A percentile compares a stretch with the other conserved stretches of the same genome.
These are phyloP conservation scores for Eumeta japonica DNA, from an alignment of 1,140 invertebrate species.

Conservation along the genomic window DNA sequence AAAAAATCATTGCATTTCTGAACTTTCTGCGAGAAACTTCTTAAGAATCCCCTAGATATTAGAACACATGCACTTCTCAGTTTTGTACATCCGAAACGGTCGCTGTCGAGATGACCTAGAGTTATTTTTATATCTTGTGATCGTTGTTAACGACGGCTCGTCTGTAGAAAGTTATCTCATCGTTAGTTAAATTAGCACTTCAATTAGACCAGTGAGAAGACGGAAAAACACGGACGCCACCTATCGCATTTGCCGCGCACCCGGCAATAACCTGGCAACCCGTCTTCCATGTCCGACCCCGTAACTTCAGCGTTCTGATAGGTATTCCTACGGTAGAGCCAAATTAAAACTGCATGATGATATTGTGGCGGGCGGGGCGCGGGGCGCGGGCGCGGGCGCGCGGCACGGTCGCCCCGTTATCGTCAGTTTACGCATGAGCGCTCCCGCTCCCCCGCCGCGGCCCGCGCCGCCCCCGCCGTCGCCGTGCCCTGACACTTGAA, in stretches of 20 bases:
- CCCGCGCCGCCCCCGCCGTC: slow-evolving; percentile 14
- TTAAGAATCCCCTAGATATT: no score
- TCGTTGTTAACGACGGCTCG: no score
- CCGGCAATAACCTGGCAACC: slow-evolving; percentile 12
- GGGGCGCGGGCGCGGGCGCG: slow-evolving; percentile 33
- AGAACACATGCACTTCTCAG: no score
- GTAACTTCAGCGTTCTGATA: no score
- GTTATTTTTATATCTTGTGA: no score
- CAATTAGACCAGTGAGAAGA: no score
- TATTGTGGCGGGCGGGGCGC: slow-evolving; percentile 43
- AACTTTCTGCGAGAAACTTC: no score
- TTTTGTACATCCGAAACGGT: no score
- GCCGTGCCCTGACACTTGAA: slow-evolving; percentile 44
- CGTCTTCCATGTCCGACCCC: slow-evolving; percentile 11
- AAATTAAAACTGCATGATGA: slow-evolving; percentile 39
- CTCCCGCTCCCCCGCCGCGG: slow-evolving; percentile 16
- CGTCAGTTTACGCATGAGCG: slow-evolving; percentile 57
- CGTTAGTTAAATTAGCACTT: no score
- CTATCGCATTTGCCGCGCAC: slow-evolving; percentile 10
- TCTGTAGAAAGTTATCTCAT: no score
- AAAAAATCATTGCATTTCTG: no score
- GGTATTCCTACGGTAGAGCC: background rate
- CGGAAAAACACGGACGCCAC: slow-evolving; percentile 7
- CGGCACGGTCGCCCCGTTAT: slow-evolving; percentile 53
- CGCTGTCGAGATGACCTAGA: no score